Conservation (phyloP, 2,797 vertebrate species). For the Hephaestus fuliginosus region DNA sequence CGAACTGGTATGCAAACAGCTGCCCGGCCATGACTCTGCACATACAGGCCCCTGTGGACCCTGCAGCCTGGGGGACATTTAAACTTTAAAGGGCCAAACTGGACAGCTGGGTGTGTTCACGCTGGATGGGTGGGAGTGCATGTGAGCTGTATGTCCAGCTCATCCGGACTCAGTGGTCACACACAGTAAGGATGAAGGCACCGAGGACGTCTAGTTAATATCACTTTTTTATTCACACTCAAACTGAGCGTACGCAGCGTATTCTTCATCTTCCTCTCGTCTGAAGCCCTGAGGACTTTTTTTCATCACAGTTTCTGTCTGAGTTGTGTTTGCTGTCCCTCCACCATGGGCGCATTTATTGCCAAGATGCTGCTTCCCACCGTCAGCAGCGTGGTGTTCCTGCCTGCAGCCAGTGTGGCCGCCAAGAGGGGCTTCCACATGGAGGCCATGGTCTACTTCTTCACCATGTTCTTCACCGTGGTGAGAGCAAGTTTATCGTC, state of each 20-base stretch:
- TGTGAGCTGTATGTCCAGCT: conserved; percentile 10
- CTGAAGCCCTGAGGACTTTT: neutral
- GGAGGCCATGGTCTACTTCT: conserved; percentile 99
- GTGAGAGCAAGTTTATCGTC: conserved; percentile 82
- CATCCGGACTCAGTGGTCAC: neutral
- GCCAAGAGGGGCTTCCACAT: conserved; percentile 96
- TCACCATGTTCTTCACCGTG: conserved; percentile 97
- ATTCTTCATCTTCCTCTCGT: neutral
- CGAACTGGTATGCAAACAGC: conserved; percentile 76
- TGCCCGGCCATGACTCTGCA: conserved; percentile 76
- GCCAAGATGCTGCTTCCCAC: conserved; percentile 96
- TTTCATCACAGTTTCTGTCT: neutral
- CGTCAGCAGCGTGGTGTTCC: conserved; percentile 93
- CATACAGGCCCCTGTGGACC: conserved; percentile 39
- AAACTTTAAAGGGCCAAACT: conserved; percentile 86
- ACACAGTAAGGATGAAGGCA: conserved; percentile 10
- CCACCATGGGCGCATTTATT: conserved; percentile 91
- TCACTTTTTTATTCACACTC: neutral
- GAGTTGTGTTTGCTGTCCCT: neutral
- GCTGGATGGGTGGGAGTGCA: conserved; percentile 13
- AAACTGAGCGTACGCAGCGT: neutral
- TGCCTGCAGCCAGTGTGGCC: conserved; percentile 93
- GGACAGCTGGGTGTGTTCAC: conserved; percentile 79
- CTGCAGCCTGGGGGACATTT: conserved; percentile 78
- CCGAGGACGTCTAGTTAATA: conserved; percentile 2